Conservation (phyloP, 2,797 vertebrate species). For the Sebastes diploproa region DNA sequence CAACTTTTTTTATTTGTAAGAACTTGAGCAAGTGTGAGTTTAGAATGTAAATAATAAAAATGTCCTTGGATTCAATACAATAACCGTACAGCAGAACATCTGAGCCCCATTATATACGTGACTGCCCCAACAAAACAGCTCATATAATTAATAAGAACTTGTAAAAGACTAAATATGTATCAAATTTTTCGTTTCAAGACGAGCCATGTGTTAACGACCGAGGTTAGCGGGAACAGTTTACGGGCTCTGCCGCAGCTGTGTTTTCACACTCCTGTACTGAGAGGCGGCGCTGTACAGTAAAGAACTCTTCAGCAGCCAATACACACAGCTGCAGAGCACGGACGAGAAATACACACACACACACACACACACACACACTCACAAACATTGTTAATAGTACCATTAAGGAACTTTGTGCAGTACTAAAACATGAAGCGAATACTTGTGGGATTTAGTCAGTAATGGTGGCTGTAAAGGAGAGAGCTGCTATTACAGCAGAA, state of each 20-base stretch:
- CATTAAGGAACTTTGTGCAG: slow-evolving; percentile 58
- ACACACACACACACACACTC: slow-evolving; percentile 4
- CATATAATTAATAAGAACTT: slow-evolving; percentile 48
- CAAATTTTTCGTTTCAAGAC: slow-evolving; percentile 39
- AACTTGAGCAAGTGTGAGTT: neutral
- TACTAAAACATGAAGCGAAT: slow-evolving; percentile 68
- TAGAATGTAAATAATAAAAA: slow-evolving; percentile 19
- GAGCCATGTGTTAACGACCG: slow-evolving; percentile 51
- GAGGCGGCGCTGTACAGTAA: slow-evolving; percentile 7
- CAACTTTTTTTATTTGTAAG: neutral
- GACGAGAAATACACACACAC: slow-evolving; percentile 7
- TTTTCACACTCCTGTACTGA: slow-evolving; percentile 37
- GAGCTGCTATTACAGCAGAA: slow-evolving; percentile 61
- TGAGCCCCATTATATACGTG: slow-evolving; percentile 46
- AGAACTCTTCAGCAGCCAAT: neutral
- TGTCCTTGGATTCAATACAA: slow-evolving; percentile 20
- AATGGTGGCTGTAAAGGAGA: slow-evolving; percentile 66
- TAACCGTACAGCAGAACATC: slow-evolving; percentile 21
- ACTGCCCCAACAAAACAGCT: slow-evolving; percentile 53
- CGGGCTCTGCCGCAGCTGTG: slow-evolving; percentile 40
- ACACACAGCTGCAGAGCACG: slow-evolving; percentile 15
- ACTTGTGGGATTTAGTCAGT: slow-evolving; percentile 68
- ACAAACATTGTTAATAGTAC: slow-evolving; percentile 59
- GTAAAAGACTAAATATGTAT: slow-evolving; percentile 58
- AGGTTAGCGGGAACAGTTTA: slow-evolving; percentile 36